A percentile compares a stretch with the other conserved stretches of the same genome.
Conservation (phyloP, 2,888 invertebrate genomes). For the Azorinus chamasolen region DNA sequence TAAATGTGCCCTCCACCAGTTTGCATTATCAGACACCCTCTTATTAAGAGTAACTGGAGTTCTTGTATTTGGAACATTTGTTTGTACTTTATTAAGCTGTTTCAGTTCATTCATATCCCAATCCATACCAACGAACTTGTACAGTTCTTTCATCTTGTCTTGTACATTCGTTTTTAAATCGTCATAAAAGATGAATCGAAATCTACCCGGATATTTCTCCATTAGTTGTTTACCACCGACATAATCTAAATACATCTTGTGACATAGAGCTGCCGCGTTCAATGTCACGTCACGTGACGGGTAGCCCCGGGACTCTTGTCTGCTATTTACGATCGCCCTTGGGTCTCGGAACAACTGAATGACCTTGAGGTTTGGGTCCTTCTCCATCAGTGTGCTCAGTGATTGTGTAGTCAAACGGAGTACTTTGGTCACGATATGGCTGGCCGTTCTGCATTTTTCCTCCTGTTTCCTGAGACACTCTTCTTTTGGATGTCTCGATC, state of each 20-base stretch:
- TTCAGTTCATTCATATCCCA: slow-evolving; percentile 13
- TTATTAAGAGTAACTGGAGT: slow-evolving; percentile 19
- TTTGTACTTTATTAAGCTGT: slow-evolving; percentile 32
- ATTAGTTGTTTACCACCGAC: slow-evolving; percentile 23
- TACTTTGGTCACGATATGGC: slow-evolving; percentile 48
- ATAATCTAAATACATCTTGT: slow-evolving; percentile 47
- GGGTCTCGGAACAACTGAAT: slow-evolving; percentile 55
- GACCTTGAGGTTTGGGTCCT: slow-evolving; percentile 39
- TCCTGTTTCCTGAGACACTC: slow-evolving; percentile 33
- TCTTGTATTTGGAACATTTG: slow-evolving; percentile 25
- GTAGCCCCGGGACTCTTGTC: slow-evolving; percentile 50
- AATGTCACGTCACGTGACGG: slow-evolving; percentile 27
- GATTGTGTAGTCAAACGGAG: slow-evolving; percentile 47
- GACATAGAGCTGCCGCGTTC: slow-evolving; percentile 39
- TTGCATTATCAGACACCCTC: slow-evolving; percentile 38
- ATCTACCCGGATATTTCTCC: slow-evolving; percentile 41
- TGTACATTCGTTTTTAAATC: slow-evolving; percentile 37
- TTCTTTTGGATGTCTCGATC: slow-evolving; percentile 17
- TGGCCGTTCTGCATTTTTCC: slow-evolving; percentile 29
- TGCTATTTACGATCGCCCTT: slow-evolving; percentile 49
- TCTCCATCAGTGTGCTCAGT: slow-evolving; percentile 29
- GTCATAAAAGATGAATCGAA: slow-evolving; percentile 56
- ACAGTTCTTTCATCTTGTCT: slow-evolving; percentile 31
- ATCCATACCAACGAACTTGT: slow-evolving; percentile 51
- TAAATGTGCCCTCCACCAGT: slow-evolving; percentile 54